Evolutionary conservation across 2,113 vertebrate genomes (phyloP).

Genomic region (Motacilla alba): DNA sequence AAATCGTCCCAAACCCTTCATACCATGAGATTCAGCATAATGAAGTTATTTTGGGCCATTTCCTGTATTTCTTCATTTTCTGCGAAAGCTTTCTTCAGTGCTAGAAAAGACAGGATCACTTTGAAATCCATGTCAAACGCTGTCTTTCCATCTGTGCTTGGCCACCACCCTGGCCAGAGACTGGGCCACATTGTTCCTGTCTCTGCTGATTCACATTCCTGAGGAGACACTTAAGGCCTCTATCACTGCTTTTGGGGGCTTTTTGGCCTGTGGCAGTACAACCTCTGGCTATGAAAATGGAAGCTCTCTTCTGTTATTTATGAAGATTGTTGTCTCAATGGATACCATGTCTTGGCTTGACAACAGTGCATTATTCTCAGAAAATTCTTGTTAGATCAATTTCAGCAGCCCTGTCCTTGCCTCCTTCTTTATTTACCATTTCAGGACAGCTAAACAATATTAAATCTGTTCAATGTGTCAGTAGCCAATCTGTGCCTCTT

Average conservation of each 20-base stretch:
- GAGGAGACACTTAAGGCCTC: not conserved
- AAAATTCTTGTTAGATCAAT: conserved; percentile 17
- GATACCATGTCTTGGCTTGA: not conserved
- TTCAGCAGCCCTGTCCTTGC: not conserved
- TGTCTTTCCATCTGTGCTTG: not conserved
- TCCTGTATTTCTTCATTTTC: conserved; percentile 79
- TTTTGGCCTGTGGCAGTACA: not conserved
- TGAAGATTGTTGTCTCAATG: not conserved
- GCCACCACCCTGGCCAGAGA: not conserved
- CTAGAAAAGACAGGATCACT: conserved; percentile 59
- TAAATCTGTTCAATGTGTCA: conserved; percentile 17
- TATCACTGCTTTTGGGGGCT: not conserved
- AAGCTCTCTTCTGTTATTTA: not conserved
- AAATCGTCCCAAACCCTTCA: not conserved
- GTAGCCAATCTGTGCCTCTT: not conserved
- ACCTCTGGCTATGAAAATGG: not conserved
- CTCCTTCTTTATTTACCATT: conserved; percentile 36
- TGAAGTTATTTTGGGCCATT: conserved; percentile 84
- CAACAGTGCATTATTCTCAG: conserved; percentile 47
- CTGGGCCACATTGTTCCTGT: not conserved
- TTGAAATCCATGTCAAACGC: not conserved
- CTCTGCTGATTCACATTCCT: not conserved
- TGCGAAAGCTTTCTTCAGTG: conserved; percentile 83
- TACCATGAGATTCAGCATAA: conserved; percentile 91
- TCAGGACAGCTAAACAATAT: conserved; percentile 21